Evolutionary conservation across 2,797 vertebrate species (phyloP), one percentile per base, ranked within the genome.

Genomic region (Poecilia wingei): DNA sequence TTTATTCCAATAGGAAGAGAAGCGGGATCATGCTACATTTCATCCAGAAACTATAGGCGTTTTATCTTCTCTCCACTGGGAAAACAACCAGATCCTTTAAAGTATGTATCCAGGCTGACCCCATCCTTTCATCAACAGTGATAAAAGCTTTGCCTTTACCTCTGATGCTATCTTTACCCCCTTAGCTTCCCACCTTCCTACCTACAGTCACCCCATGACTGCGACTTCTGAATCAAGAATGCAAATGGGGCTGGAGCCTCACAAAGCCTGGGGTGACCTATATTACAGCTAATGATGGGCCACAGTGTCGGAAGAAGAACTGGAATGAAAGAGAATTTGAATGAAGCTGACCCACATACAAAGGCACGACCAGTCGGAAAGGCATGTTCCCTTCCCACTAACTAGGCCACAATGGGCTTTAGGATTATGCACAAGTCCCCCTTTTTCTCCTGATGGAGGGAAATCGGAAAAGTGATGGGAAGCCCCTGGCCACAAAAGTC

Each of bases 311-410:
- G 91, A 92, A 93, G 93, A 94, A 87, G 91, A 93, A 89, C 89
- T 80, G 85, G 86, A 96, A 95, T 96, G 95, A 96, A 96, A 95
- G 95, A 94, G 95, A 96, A 96, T 96, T 95, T 95, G 94, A 96
- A 96, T 95, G 94, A 95, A 94, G 94, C 92, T 96, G 96, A 96
- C 96, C 95, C 94, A 96, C 95, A 96, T 96, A 96, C 94, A 95
- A 95, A 95, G 93, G 91, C 93, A 89, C 89, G 89, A 95, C 95
- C 94, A 93, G 93, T 93, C 88, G 87, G 94, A 93, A 92, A 95
- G 95, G 93, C 95, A 91, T 95, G 95, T 95, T 96, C 94, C 93
- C 85, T 94, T 94, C 93, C 90, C 78, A 90, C 93, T 95, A 96
- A 96, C 93, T 95, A 96, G 95, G 95, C 94, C 95, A 96, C 94